Percentiles rank a stretch among this genome's conserved stretches.
Evolutionary conservation across 2,113 vertebrate genomes (phyloP).

Genomic region (Eurystomus gularis): DNA sequence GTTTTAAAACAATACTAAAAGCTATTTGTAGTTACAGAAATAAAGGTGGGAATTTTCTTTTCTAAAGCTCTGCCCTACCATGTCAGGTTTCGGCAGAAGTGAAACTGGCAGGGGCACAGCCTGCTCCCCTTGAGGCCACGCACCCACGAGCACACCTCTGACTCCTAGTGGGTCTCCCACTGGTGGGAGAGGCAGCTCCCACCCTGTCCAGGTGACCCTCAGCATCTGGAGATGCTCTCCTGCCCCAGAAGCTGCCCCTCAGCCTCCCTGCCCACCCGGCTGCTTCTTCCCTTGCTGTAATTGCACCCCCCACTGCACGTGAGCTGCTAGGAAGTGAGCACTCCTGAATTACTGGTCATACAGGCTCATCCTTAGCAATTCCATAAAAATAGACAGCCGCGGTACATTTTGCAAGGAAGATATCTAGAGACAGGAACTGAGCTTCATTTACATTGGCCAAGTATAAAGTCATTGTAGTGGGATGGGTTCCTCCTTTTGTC

Average conservation of each 20-base stretch:
- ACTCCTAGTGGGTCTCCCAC: neutral
- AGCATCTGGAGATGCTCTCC: neutral
- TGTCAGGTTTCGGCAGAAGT: neutral
- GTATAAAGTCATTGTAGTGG: neutral
- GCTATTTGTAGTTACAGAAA: neutral
- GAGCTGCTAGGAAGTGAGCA: neutral
- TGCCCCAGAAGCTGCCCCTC: neutral
- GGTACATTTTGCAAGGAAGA: neutral
- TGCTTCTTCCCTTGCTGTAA: neutral
- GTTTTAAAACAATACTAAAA: neutral
- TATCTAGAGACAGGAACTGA: neutral
- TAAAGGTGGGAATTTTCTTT: neutral
- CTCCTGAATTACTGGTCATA: neutral
- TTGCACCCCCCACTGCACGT: rapidly evolving
- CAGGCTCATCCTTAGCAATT: neutral
- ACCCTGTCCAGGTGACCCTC: neutral
- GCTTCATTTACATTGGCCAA: neutral
- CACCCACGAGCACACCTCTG: neutral
- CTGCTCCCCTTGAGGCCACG: rapidly evolving
- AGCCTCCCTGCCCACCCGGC: neutral
- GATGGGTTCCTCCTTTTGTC: constrained; percentile 59
- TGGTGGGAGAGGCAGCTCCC: neutral
- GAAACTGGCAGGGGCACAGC: constrained; percentile 8
- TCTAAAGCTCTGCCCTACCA: neutral
- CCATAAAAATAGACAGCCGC: neutral